Conservation (phyloP, 2,113 vertebrate genomes). For the Ceratotherium simum region DNA sequence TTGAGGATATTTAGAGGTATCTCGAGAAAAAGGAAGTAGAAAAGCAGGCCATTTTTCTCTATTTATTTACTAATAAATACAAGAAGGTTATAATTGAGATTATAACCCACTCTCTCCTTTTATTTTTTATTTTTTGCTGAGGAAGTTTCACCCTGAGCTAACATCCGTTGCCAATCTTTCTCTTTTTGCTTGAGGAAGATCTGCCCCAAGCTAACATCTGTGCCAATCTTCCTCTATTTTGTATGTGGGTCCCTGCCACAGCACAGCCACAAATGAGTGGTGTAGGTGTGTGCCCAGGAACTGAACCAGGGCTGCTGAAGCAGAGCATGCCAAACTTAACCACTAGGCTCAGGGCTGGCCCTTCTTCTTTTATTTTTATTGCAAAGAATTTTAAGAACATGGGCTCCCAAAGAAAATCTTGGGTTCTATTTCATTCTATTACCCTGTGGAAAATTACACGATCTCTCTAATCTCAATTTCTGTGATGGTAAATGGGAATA, state of each 20-base stretch:
- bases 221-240: too few relatives aligned
- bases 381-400: constrained; percentile 12
- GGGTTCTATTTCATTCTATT: not conserved
- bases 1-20: not conserved
- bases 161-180: too few relatives aligned
- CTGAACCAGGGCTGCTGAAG: too few relatives aligned
- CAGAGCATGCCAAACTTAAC: too few relatives aligned
- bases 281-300: too few relatives aligned
- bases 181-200: too few relatives aligned
- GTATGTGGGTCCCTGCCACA: too few relatives aligned
- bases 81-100: not conserved
- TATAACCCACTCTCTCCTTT: not conserved
- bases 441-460: not conserved
- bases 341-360: too few relatives aligned
- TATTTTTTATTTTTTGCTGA: too few relatives aligned
- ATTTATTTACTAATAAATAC: not conserved
- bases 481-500: constrained; percentile 7
- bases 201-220: too few relatives aligned
- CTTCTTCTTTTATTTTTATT: constrained; percentile 52
- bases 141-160: too few relatives aligned
- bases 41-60: constrained; percentile 32
- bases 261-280: too few relatives aligned
- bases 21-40: not conserved
- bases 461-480: constrained; percentile 35
- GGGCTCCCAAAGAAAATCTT: not conserved